Conservation (phyloP, 2,888 invertebrate species). For the Drosophila seclusa region DNA sequence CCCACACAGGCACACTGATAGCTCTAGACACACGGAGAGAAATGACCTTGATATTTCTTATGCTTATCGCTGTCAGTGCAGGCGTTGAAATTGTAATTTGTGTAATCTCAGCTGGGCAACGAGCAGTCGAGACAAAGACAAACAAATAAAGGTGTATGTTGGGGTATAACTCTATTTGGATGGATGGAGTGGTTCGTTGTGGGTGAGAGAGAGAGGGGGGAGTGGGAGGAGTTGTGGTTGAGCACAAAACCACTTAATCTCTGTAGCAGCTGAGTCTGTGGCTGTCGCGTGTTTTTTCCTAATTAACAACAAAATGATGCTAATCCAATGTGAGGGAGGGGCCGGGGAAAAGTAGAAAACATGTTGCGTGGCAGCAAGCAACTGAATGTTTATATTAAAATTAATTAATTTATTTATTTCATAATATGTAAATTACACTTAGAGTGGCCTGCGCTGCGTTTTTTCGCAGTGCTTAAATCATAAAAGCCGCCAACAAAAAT, state of each 20-base stretch:
- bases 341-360: not conserved
- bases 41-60: slow-evolving; percentile 80
- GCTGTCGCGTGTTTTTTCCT: slow-evolving; percentile 46
- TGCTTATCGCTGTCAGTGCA: slow-evolving; percentile 75
- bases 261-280: slow-evolving; percentile 39
- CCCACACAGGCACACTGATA: slow-evolving; percentile 17
- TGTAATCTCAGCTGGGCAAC: slow-evolving; percentile 70
- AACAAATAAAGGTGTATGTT: slow-evolving; percentile 34
- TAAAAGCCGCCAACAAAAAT: slow-evolving; percentile 36
- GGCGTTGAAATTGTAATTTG: slow-evolving; percentile 80
- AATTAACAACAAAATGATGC: slow-evolving; percentile 66
- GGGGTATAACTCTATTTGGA: slow-evolving; percentile 41
- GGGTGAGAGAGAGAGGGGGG: not conserved
- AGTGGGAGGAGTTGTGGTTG: not conserved
- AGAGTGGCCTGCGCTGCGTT: slow-evolving; percentile 40
- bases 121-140: slow-evolving; percentile 27
- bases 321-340: slow-evolving; percentile 43
- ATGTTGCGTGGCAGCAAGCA: slow-evolving; percentile 23
- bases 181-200: slow-evolving; percentile 2
- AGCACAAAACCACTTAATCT: slow-evolving; percentile 55
- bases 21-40: slow-evolving; percentile 36
- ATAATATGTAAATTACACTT: slow-evolving; percentile 77
- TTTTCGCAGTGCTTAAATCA: slow-evolving; percentile 44
- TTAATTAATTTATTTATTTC: slow-evolving; percentile 78
- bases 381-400: slow-evolving; percentile 71